phyloP scores from a whole-genome alignment of 2,888 invertebrate species.

The Tenthredo mesomela region DNA sequence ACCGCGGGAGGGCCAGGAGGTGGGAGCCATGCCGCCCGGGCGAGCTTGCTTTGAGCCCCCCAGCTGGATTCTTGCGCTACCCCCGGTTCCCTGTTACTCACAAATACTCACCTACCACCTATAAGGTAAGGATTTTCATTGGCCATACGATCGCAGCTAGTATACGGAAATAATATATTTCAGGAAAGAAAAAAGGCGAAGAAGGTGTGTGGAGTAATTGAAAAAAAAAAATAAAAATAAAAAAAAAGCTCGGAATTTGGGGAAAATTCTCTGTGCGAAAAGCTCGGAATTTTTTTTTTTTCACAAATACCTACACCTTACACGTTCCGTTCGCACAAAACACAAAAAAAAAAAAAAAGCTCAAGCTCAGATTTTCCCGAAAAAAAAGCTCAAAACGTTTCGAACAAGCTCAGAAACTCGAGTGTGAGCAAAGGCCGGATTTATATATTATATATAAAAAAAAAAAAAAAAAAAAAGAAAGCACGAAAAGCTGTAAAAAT shows the following conservation, averaged over 20 bases:
- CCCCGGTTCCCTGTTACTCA: conserved; percentile 60
- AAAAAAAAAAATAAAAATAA: too few species aligned
- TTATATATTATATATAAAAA: neutral
- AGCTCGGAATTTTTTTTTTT: neutral
- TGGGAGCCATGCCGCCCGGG: conserved; percentile 77
- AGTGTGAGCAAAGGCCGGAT: neutral
- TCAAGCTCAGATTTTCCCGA: too few species aligned
- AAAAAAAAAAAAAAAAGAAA: neutral
- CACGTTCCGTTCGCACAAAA: neutral
- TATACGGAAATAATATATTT: neutral
- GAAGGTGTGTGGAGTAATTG: neutral
- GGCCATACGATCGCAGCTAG: neutral
- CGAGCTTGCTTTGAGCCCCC: conserved; percentile 70
- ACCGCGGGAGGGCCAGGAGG: conserved; percentile 62
- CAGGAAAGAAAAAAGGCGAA: neutral
- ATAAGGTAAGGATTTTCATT: conserved; percentile 57
- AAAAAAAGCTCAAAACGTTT: neutral
- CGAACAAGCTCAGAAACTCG: neutral
- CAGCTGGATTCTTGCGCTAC: conserved; percentile 56
- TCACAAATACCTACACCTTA: too few species aligned
- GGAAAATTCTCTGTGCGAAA: neutral
- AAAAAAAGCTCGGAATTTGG: neutral
- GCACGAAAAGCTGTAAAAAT: neutral
- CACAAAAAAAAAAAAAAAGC: neutral
- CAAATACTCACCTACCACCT: conserved; percentile 59